A percentile compares a stretch with the other conserved stretches of the same genome.
These are phyloP conservation scores for Drosophila lacicola DNA, from an alignment of 2,888 invertebrate genomes.

Conservation along the genomic window DNA sequence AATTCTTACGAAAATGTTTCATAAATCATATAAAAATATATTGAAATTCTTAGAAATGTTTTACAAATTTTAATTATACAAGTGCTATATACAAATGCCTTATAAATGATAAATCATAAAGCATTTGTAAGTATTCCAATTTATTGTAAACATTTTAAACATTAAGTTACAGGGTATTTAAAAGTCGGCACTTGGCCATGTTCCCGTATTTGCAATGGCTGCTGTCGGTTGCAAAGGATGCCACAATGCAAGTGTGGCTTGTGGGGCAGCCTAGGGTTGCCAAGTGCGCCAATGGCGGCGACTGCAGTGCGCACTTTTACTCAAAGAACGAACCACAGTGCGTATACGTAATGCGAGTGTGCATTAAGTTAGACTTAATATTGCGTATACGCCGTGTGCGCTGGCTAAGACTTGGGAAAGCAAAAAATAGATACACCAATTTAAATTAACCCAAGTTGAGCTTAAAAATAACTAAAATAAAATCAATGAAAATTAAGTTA, in stretches of 20 bases:
- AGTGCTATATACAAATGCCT: no score
- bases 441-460: no score
- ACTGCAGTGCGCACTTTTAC: constrained; percentile 49
- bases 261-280: constrained; percentile 31
- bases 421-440: no score
- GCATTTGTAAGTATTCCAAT: no score
- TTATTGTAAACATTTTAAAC: no score
- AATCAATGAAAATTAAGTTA: neutral
- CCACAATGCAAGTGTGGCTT: constrained; percentile 45
- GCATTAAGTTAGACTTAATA: neutral
- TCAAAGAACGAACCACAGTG: constrained; percentile 36
- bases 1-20: no score
- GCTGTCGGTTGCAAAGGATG: constrained; percentile 48
- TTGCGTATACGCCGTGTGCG: no score
- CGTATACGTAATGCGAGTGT: constrained; percentile 47
- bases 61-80: no score
- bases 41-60: no score
- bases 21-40: no score
- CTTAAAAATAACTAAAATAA: neutral
- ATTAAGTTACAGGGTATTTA: constrained; percentile 18
- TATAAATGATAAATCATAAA: no score
- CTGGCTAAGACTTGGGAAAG: no score
- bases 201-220: neutral
- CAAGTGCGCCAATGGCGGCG: neutral
- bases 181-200: neutral